A percentile compares a stretch with the other conserved stretches of the same genome.
Evolutionary conservation across 2,113 vertebrate species (phyloP).

Genomic region (Microtus ochrogaster): DNA sequence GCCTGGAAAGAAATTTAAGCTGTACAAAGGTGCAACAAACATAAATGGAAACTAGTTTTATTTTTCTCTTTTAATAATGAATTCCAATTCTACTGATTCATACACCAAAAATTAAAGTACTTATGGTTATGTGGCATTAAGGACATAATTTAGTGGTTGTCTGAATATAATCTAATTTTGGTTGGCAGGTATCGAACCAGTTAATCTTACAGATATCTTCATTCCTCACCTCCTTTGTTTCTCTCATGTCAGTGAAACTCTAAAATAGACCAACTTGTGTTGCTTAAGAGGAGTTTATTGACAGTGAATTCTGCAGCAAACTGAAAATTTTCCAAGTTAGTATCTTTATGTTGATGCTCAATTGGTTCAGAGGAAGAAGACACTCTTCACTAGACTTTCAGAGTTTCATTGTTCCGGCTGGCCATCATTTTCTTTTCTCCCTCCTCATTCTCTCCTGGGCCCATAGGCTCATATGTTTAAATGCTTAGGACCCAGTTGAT

Average conservation of each 20-base stretch:
- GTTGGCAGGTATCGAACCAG: neutral
- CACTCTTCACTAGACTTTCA: neutral
- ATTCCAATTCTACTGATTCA: neutral
- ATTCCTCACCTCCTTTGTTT: neutral
- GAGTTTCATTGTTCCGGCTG: neutral
- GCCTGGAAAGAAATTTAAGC: neutral
- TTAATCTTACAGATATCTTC: neutral
- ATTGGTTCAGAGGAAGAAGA: neutral
- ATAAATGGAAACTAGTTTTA: too few species aligned
- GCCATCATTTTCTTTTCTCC: neutral
- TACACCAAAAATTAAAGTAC: slow-evolving; percentile 13
- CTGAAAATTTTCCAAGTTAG: neutral
- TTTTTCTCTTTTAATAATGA: neutral
- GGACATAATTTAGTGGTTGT: neutral
- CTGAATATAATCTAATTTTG: slow-evolving; percentile 48
- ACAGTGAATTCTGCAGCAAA: neutral
- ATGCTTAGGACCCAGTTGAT: neutral
- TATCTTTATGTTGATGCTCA: neutral
- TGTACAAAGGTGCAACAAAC: neutral
- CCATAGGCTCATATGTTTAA: too few species aligned
- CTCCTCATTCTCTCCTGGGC: neutral
- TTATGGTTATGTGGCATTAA: neutral
- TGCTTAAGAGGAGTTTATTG: neutral
- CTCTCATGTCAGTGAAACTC: neutral
- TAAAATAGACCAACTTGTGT: neutral